Conservation (phyloP, 2,888 invertebrate genomes). For the Aphrophora alni region DNA sequence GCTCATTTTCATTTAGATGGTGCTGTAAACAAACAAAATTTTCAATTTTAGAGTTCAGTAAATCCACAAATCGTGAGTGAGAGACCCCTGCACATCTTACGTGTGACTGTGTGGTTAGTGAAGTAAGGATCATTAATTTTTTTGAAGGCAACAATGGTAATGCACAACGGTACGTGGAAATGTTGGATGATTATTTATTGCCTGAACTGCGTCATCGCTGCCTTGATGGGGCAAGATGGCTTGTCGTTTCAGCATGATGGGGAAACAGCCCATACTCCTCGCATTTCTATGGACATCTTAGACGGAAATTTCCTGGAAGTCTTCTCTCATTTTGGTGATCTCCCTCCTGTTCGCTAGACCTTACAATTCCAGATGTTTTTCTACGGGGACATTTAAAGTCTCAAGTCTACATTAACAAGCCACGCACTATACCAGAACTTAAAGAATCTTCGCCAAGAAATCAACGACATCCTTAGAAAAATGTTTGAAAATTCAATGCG, state of each 20-base stretch:
- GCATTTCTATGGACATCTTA: neutral
- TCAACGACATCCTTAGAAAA: neutral
- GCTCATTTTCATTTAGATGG: neutral
- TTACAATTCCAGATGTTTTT: neutral
- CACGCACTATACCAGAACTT: neutral
- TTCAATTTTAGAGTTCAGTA: neutral
- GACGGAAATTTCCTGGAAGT: neutral
- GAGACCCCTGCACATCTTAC: neutral
- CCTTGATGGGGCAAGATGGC: neutral
- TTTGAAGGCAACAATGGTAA: neutral
- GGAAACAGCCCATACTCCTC: neutral
- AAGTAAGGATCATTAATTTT: neutral
- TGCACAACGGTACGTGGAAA: neutral
- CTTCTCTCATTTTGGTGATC: neutral
- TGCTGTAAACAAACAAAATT: neutral
- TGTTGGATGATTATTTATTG: neutral
- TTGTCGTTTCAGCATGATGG: no score
- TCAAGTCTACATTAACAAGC: neutral
- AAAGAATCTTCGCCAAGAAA: neutral
- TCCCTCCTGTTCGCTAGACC: neutral
- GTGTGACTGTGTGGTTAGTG: neutral
- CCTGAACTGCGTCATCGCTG: neutral
- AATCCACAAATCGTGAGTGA: neutral
- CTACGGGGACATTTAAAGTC: neutral
- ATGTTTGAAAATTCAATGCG: neutral